Evolutionary conservation across 2,888 invertebrate genomes (phyloP).

Genomic region (Epinotia demarniana): DNA sequence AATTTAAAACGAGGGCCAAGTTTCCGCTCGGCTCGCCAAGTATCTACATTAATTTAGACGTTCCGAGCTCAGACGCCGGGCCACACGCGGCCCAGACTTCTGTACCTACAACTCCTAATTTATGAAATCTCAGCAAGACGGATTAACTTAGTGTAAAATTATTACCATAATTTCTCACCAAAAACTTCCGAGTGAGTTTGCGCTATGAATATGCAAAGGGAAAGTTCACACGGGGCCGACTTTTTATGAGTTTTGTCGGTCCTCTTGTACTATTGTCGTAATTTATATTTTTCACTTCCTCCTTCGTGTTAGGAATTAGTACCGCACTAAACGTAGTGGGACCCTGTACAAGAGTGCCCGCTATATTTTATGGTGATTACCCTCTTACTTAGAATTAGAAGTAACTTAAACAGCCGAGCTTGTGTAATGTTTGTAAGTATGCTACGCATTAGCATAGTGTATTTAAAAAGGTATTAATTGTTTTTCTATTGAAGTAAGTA

Average conservation of each 20-base stretch:
- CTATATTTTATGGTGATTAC: constrained; percentile 37
- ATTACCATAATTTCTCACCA: constrained; percentile 82
- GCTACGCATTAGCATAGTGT: neutral
- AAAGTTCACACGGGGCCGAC: constrained; percentile 75
- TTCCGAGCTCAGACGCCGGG: constrained; percentile 55
- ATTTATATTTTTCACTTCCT: constrained; percentile 66
- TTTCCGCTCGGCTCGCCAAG: constrained; percentile 50
- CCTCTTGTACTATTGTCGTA: constrained; percentile 71
- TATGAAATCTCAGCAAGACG: constrained; percentile 71
- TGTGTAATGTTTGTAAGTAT: constrained; percentile 5
- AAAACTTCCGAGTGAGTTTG: constrained; percentile 80
- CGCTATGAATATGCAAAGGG: constrained; percentile 80
- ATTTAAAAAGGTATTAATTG: no score
- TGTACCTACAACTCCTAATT: constrained; percentile 64
- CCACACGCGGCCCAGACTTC: constrained; percentile 57
- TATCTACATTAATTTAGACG: constrained; percentile 59
- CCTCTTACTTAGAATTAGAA: constrained; percentile 15
- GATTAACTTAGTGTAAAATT: constrained; percentile 80
- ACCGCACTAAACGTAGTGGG: constrained; percentile 40
- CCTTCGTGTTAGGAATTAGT: constrained; percentile 44
- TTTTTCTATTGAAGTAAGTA: no score
- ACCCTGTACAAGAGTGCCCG: constrained; percentile 21
- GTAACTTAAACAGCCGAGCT: neutral
- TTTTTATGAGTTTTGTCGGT: constrained; percentile 79
- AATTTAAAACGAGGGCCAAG: constrained; percentile 45